Evolutionary conservation across 2,113 vertebrate species (phyloP).

Genomic region (Rhinichthys klamathensis): DNA sequence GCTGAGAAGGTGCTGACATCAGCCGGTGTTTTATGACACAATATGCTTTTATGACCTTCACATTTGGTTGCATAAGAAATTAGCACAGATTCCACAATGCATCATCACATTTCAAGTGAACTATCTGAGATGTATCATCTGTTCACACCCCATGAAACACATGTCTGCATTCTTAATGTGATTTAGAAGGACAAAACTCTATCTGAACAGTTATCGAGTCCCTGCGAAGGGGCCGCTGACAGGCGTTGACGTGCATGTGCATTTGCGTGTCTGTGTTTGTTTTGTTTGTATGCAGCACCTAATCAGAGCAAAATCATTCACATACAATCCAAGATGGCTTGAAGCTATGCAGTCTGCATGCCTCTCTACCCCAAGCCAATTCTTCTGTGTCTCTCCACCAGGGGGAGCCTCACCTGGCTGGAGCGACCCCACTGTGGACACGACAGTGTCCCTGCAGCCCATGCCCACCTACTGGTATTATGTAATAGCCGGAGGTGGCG

Average conservation of each 20-base stretch:
- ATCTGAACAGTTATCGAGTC: background rate
- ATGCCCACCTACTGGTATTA: slow-evolving; percentile 98
- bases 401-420: slow-evolving; percentile 94
- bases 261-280: slow-evolving; percentile 73
- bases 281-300: slow-evolving; percentile 59
- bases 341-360: slow-evolving; percentile 79
- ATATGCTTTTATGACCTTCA: background rate
- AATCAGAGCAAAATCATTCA: slow-evolving; percentile 48
- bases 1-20: background rate
- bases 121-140: background rate
- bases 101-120: background rate
- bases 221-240: slow-evolving; percentile 31
- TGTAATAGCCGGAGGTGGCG: slow-evolving; percentile 94
- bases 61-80: slow-evolving; percentile 7
- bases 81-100: slow-evolving; percentile 11
- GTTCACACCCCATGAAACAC: slow-evolving; percentile 19
- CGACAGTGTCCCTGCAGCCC: slow-evolving; percentile 90
- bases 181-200: slow-evolving; percentile 15
- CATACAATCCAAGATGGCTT: slow-evolving; percentile 50
- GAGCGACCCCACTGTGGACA: slow-evolving; percentile 96
- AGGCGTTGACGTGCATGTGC: slow-evolving; percentile 71
- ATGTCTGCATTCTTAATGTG: background rate
- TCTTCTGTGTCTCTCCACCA: slow-evolving; percentile 93
- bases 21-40: background rate
- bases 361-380: slow-evolving; percentile 87